A percentile compares a stretch with the other conserved stretches of the same genome.
These are phyloP conservation scores for Hydriomena furcata DNA, from an alignment of 2,888 invertebrate genomes.

Conservation along the genomic window DNA sequence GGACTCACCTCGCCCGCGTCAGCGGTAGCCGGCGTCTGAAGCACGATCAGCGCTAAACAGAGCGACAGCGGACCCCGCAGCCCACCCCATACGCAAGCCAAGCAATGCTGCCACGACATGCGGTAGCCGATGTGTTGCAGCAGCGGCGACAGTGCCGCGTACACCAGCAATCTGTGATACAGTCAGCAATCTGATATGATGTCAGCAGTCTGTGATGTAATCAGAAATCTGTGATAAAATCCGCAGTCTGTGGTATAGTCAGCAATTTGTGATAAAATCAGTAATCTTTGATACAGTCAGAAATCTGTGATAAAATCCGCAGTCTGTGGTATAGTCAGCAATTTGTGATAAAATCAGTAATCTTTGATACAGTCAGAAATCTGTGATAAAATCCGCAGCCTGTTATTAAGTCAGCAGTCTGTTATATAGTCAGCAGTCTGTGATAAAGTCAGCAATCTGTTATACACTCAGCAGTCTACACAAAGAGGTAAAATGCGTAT, in stretches of 20 bases:
- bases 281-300: too few species aligned
- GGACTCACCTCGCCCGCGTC: slow-evolving; percentile 62
- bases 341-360: too few species aligned
- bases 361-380: not conserved
- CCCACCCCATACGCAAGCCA: slow-evolving; percentile 86
- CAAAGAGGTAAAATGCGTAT: too few species aligned
- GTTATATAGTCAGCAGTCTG: slow-evolving; percentile 49
- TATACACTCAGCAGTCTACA: too few species aligned
- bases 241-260: not conserved
- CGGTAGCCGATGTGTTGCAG: slow-evolving; percentile 82
- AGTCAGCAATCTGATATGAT: not conserved
- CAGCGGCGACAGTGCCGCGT: slow-evolving; percentile 76
- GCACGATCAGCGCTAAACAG: slow-evolving; percentile 81
- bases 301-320: too few species aligned
- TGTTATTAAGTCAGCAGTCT: slow-evolving; percentile 71
- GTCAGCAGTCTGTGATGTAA: not conserved
- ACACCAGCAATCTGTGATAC: slow-evolving; percentile 62
- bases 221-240: too few species aligned
- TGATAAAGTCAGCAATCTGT: not conserved
- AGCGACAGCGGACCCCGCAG: slow-evolving; percentile 84
- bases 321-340: too few species aligned
- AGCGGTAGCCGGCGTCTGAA: slow-evolving; percentile 63
- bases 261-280: not conserved
- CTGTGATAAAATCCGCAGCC: slow-evolving; percentile 43
- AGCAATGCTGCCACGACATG: slow-evolving; percentile 81